Percentiles rank a stretch among this genome's conserved stretches.
phyloP scores from a whole-genome alignment of 2,888 invertebrate genomes.

The Biston stratarius region DNA sequence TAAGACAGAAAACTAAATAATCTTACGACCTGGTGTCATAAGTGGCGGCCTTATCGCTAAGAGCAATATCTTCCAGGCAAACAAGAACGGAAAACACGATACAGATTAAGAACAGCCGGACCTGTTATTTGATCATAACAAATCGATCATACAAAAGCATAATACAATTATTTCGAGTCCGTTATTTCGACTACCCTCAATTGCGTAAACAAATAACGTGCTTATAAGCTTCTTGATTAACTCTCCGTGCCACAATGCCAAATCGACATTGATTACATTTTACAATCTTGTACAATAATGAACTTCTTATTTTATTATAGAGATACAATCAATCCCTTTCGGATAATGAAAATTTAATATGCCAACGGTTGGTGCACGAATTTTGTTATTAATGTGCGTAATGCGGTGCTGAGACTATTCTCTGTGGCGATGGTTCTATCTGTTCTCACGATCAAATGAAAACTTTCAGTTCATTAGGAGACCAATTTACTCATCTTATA shows the following conservation, averaged over 20 bases:
- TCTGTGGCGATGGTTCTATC: background rate
- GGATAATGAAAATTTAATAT: constrained; percentile 37
- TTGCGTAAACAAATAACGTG: constrained; percentile 41
- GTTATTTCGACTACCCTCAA: constrained; percentile 34
- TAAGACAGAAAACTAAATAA: no score
- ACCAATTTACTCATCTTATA: constrained; percentile 65
- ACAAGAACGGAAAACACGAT: no score
- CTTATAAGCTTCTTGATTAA: constrained; percentile 43
- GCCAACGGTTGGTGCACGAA: constrained; percentile 31
- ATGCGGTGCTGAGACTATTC: background rate
- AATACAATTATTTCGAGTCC: constrained; percentile 38
- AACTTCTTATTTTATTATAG: constrained; percentile 35
- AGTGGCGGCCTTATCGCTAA: no score
- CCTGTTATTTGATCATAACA: constrained; percentile 6
- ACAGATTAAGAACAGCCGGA: no score
- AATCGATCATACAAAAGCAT: constrained; percentile 27
- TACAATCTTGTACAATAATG: constrained; percentile 39
- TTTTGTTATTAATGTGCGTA: constrained; percentile 27
- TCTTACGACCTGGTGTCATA: no score
- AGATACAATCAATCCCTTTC: constrained; percentile 30
- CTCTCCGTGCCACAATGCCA: constrained; percentile 38
- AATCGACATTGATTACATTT: constrained; percentile 43
- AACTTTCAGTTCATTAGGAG: constrained; percentile 57
- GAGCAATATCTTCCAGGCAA: no score
- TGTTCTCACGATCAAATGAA: background rate